Evolutionary conservation across 2,888 invertebrate species (phyloP), one percentile per base, ranked within the genome.

Genomic region (Drosophila rubida): DNA sequence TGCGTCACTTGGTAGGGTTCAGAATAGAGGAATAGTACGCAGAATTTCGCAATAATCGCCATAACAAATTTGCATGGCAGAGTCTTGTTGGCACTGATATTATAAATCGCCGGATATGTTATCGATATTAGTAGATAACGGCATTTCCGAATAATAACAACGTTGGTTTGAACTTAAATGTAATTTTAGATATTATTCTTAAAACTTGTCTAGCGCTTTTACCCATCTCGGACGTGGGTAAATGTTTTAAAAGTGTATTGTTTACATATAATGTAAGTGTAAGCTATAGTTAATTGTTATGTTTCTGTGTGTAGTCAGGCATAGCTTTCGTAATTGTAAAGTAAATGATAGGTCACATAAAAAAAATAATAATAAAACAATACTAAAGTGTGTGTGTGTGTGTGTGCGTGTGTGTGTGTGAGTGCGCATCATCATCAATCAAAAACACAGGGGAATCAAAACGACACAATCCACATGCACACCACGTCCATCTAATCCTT

Each of bases 181-280:
- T 59, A 19, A 66, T 19, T 58, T 45, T 53, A 55, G 59, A 57
- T 69, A 59, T 50, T 57, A 48, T 50, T 57, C 50, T 51, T 51
- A 64, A 54, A 70, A 50, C 49, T 66, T 51, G 35, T 37, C 48
- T 22, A 50, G 65, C 49, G 41, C 25, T 25, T 58, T 69, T 41
- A 22, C 27, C 53, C 65, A 42, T 25, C n/a, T 49, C 22, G 13
- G 14, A 19, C 30, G 35, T 49, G 35, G 49, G 49, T 49, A 49
- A 35, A 13, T 7, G 11, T 37, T 13, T 50, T 23, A 23, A 25
- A 14, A 45, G 9, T 19, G 32, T 39, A 9, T 35, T 14, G 8
- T 41, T 51, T 41, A 51, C 51, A 51, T 19, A 30, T 51, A 51
- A 41, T 51, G 27, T 51, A 51, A 27, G 27, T 51, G 39, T 39